A percentile compares a stretch with the other conserved stretches of the same genome.
Evolutionary conservation across 2,797 vertebrate genomes (phyloP).

Genomic region (Schizopygopsis pylzovi): DNA sequence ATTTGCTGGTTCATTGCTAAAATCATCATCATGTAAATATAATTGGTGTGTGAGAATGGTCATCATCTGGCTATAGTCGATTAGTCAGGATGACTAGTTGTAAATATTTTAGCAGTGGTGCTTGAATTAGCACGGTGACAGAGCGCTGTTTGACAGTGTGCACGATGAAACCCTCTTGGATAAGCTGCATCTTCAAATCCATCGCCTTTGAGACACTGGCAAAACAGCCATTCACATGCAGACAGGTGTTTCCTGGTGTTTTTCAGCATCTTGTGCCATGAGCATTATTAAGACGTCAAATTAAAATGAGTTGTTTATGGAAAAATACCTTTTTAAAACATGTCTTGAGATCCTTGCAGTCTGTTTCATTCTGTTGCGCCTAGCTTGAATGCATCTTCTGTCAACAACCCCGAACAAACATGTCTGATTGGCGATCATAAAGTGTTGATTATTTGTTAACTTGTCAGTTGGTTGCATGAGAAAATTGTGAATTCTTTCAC

Average conservation of each 20-base stretch:
- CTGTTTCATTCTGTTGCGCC: not conserved
- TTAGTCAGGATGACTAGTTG: conserved; percentile 12
- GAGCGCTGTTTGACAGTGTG: not conserved
- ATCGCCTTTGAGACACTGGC: not conserved
- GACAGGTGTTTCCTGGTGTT: not conserved
- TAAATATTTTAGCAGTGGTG: conserved; percentile 8
- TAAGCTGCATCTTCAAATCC: not conserved
- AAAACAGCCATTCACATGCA: not conserved
- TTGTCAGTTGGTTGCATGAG: not conserved
- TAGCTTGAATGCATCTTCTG: not conserved
- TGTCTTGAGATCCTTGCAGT: not conserved
- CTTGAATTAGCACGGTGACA: conserved; percentile 9
- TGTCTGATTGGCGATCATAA: not conserved
- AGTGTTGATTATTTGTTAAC: not conserved
- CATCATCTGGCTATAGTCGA: conserved; percentile 27
- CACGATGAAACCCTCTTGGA: not conserved
- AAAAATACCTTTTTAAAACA: not conserved
- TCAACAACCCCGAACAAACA: not conserved
- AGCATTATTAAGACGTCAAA: not conserved
- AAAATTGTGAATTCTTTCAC: no score
- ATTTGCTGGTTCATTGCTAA: conserved; percentile 6
- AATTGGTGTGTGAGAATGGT: conserved; percentile 17
- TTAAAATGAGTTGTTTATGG: not conserved
- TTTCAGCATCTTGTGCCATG: not conserved
- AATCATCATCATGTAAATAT: not conserved